phyloP scores from a whole-genome alignment of 2,797 vertebrate species.

The Spinus pinus region DNA sequence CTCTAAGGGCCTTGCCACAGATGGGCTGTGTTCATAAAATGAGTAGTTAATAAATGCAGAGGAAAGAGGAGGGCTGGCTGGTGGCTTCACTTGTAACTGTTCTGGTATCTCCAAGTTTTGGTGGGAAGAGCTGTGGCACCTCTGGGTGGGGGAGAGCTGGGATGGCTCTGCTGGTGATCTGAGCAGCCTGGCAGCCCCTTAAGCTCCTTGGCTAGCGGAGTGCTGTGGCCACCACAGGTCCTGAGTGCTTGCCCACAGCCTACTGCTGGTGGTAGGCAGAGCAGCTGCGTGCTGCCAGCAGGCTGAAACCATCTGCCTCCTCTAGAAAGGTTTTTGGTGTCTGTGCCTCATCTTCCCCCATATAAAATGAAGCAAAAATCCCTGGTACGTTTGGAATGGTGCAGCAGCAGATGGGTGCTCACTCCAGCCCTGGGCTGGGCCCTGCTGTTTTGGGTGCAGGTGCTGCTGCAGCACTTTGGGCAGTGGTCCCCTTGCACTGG shows the following conservation, averaged over 20 bases:
- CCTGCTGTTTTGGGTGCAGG: neutral
- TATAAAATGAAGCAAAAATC: neutral
- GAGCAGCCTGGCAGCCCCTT: neutral
- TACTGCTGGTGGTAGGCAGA: neutral
- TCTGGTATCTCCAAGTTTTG: rapidly evolving
- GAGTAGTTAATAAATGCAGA: neutral
- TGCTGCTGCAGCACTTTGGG: neutral
- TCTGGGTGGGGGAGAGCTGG: rapidly evolving
- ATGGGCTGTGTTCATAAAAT: neutral
- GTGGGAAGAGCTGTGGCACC: no score
- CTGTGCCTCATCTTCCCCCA: no score
- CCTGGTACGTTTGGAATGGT: rapidly evolving
- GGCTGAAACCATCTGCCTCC: neutral
- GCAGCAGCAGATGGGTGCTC: rapidly evolving
- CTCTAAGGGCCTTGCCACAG: neutral
- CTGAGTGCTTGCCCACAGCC: rapidly evolving
- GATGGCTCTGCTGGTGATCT: no score
- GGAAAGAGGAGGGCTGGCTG: rapidly evolving
- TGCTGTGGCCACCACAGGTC: rapidly evolving
- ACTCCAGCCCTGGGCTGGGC: neutral
- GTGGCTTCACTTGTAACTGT: rapidly evolving
- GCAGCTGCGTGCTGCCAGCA: rapidly evolving
- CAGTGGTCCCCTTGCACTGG: no score
- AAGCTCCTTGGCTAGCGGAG: rapidly evolving
- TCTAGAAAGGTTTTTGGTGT: neutral